Evolutionary conservation across 2,888 invertebrate genomes (phyloP), one percentile per base, ranked within the genome.

Genomic region (Nesidiocoris tenuis): DNA sequence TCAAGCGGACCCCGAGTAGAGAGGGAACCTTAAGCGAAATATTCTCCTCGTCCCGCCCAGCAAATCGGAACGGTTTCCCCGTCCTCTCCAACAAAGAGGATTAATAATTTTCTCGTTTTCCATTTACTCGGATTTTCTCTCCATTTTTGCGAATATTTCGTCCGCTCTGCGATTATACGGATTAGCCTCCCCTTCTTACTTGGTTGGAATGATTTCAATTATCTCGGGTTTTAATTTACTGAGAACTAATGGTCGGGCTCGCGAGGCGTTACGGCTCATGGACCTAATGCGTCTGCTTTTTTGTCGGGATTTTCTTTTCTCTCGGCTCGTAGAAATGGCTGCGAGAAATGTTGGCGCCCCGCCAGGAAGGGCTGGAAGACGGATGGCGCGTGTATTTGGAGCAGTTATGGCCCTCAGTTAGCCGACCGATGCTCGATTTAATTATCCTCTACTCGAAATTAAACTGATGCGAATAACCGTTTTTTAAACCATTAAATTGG

Each of bases 221-320:
- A 39, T 12, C 39, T 39, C 39, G 39, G 39, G 39, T 65, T 65
- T 39, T 65, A 65, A 39, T 65, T 65, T 65, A 25, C 39, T 24
- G 65, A 9, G 65, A 65, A 65, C 54, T 65, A 39, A 25, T n/a
- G 65, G 39, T 24, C 24, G 17, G 21, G 12, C 39, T 39, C 19
- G 18, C 65, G 65, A 17, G 23, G n/a, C 17, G 65, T 65, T 39
- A 18, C 65, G 65, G 65, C 65, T 65, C 65, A 65, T 65, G 65
- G 65, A 65, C 39, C 25, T 67, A 67, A 67, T 67, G 67, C 55
- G 55, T 67, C 67, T 67, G 67, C 54, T 67, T 67, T 67, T 67
- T 55, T 67, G 54, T 19, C 65, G 39, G 65, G 19, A 39, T 17
- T 65, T 65, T 39, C 65, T 65, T 17, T 39, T n/a, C 39, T 19